Evolutionary conservation across 2,888 invertebrate genomes (phyloP), one percentile per base, ranked within the genome.

Genomic region (Norana najaformis): DNA sequence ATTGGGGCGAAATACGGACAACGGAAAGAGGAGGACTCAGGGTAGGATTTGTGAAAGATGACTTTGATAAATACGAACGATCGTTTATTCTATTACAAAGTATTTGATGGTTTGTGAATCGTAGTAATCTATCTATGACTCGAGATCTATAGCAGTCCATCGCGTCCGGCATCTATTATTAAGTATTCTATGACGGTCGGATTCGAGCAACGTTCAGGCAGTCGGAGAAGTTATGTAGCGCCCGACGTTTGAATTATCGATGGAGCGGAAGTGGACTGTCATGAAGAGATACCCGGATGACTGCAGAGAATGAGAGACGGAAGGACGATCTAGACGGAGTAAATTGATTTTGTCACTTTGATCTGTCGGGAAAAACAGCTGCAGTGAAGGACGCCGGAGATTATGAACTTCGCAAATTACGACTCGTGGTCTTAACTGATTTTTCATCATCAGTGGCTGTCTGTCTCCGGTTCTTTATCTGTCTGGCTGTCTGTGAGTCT

Each of bases 311-410:
- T 5, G 47, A 47, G 23, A 6, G 47, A 47, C 47, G 47, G 47
- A 47, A 30, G 69, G 69, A 69, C n/a, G 30, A 69, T 69, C n/a
- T 69, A 30, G 5, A 11, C 69, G 8, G 69, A n/a, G 69, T 69
- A 69, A 69, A 69, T 69, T 69, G 69, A 69, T 69, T 69, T n/a
- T 69, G 69, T 69, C 69, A 69, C 30, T 69, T 69, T 69, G 69
- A 69, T 69, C 69, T 69, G 69, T 69, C n/a, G n/a, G 11, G n/a
- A n/a, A 13, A 0, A 69, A n/a, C 30, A 69, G n/a, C 30, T n/a
- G 69, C 11, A 69, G n/a, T n/a, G 1, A 69, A 69, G 69, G n/a
- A 1, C 6, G 69, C 30, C 69, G 69, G 11, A n/a, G 69, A 69
- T 69, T 69, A 69, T n/a, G 69, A 69, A n/a, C 69, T n/a, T 8